A percentile compares a stretch with the other conserved stretches of the same genome.
Conservation (phyloP, 2,888 invertebrate genomes). For the Alloplasta piceator region DNA sequence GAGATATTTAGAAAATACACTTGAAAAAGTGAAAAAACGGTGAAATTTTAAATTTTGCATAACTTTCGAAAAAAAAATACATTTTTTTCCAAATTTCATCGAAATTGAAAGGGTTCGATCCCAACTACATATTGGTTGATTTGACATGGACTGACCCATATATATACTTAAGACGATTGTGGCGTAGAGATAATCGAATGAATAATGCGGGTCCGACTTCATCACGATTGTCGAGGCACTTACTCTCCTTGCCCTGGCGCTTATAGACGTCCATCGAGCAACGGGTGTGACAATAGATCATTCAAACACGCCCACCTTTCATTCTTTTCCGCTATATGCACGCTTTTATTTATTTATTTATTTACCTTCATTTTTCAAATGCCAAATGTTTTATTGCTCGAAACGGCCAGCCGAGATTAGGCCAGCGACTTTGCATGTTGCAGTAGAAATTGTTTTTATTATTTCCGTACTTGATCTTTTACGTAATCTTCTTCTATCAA, state of each 20-base stretch:
- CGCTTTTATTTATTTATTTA: conserved; percentile 15
- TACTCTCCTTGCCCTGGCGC: conserved; percentile 53
- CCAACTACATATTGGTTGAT: too few relatives aligned
- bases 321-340: conserved; percentile 39
- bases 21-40: too few relatives aligned
- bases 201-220: conserved; percentile 68
- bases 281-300: conserved; percentile 62
- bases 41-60: too few relatives aligned
- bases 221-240: conserved; percentile 60
- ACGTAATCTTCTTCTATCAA: too few relatives aligned
- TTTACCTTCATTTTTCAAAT: background rate
- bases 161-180: conserved; percentile 48
- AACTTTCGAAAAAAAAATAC: too few relatives aligned
- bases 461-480: too few relatives aligned
- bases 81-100: too few relatives aligned
- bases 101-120: too few relatives aligned
- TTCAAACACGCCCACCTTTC: conserved; percentile 60
- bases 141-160: too few relatives aligned
- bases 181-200: conserved; percentile 66
- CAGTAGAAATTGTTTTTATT: too few relatives aligned
- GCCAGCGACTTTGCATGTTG: too few relatives aligned
- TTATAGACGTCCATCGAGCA: conserved; percentile 47
- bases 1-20: too few relatives aligned
- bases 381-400: conserved; percentile 33
- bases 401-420: background rate